These are phyloP conservation scores for Vanessa cardui DNA, from an alignment of 2,888 invertebrate genomes.

Conservation along the genomic window DNA sequence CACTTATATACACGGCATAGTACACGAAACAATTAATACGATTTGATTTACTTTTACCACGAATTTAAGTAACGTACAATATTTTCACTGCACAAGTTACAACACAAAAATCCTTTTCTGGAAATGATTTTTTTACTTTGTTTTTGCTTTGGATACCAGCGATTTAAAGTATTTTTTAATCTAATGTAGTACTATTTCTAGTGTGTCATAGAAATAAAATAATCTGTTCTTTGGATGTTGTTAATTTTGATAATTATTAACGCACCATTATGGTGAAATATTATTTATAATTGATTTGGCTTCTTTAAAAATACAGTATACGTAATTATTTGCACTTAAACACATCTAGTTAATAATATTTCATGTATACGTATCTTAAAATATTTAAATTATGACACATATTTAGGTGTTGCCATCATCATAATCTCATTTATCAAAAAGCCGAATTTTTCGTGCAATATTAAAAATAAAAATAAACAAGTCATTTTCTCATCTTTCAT, in stretches of 20 bases:
- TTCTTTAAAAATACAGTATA: background rate
- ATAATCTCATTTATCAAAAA: background rate
- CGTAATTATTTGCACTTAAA: background rate
- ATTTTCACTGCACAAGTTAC: too few relatives aligned
- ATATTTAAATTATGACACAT: background rate
- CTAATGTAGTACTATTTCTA: background rate
- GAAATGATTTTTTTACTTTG: too few relatives aligned
- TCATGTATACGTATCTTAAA: conserved; percentile 3
- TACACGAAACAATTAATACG: too few relatives aligned
- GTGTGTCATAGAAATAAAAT: background rate
- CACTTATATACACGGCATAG: background rate
- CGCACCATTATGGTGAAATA: too few relatives aligned
- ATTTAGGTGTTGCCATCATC: conserved; percentile 5
- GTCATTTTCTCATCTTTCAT: background rate
- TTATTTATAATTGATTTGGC: too few relatives aligned
- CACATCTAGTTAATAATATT: background rate
- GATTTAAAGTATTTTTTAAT: too few relatives aligned
- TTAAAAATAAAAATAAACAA: background rate
- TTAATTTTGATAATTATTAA: too few relatives aligned
- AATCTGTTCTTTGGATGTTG: background rate
- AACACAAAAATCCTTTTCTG: too few relatives aligned
- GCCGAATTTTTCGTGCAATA: conserved; percentile 7
- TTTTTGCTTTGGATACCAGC: too few relatives aligned
- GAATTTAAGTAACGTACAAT: too few relatives aligned
- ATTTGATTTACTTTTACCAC: too few relatives aligned